Conservation (phyloP, 92 coral and sea anemone species). For the Epizoanthus illoricatus region DNA sequence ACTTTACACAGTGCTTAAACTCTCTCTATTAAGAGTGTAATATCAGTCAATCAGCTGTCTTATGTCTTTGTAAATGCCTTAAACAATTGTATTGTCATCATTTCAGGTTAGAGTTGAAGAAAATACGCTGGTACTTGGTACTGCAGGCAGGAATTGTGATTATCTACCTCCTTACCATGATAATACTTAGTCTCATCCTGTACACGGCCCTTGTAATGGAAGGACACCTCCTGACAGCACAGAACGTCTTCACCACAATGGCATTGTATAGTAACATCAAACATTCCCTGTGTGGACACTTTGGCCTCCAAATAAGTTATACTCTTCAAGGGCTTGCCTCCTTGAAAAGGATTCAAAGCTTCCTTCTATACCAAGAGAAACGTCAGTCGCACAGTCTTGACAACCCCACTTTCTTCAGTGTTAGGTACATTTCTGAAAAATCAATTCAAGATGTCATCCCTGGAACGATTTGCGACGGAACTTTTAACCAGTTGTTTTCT, state of each 20-base stretch:
- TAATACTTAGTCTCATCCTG: conserved; percentile 25
- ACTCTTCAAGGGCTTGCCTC: conserved; percentile 33
- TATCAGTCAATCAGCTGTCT: not conserved
- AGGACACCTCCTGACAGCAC: conserved; percentile 27
- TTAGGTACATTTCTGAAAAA: conserved; percentile 3
- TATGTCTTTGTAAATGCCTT: too few species aligned
- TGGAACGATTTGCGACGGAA: conserved; percentile 27
- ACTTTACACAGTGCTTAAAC: too few species aligned
- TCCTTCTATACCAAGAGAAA: conserved; percentile 20
- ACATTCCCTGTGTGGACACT: conserved; percentile 35
- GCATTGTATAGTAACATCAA: conserved; percentile 33
- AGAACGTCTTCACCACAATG: conserved; percentile 35
- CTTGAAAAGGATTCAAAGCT: conserved; percentile 17
- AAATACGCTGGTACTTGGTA: conserved; percentile 31
- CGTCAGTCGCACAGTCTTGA: not conserved
- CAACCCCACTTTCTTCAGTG: conserved; percentile 1
- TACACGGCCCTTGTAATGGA: conserved; percentile 31
- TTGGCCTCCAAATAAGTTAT: conserved; percentile 32
- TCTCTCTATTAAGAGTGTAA: not conserved
- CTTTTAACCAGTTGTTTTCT: conserved; percentile 16
- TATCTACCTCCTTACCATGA: conserved; percentile 26
- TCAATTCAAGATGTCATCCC: conserved; percentile 21
- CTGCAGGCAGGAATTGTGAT: conserved; percentile 31
- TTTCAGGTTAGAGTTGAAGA: conserved; percentile 34
- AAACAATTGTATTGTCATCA: not conserved